phyloP scores from a whole-genome alignment of 2,888 invertebrate species.

The Chrysomela aeneicollis region DNA sequence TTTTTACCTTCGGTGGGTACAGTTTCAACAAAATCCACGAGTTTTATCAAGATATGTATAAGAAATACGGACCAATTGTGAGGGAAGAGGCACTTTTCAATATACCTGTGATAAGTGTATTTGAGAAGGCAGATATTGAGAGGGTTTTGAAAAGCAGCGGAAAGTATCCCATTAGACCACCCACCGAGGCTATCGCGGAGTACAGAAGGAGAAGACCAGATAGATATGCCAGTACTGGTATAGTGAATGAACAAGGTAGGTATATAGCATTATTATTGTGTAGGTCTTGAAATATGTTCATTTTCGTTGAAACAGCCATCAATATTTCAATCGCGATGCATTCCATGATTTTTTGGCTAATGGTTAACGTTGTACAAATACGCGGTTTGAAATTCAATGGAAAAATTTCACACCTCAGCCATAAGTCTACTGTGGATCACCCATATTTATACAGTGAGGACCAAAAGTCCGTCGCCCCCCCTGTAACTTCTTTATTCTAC shows the following conservation, averaged over 20 bases:
- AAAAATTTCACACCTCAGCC: too few species aligned
- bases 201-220: constrained; percentile 79
- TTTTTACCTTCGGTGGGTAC: constrained; percentile 69
- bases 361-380: too few species aligned
- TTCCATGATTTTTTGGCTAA: too few species aligned
- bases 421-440: too few species aligned
- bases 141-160: constrained; percentile 76
- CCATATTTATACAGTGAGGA: too few species aligned
- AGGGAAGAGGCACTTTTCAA: constrained; percentile 80
- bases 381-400: too few species aligned
- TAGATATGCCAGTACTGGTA: constrained; percentile 81
- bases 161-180: constrained; percentile 81
- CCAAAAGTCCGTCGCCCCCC: too few species aligned
- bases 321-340: too few species aligned
- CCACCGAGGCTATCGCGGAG: constrained; percentile 80
- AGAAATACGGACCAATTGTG: constrained; percentile 78
- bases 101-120: constrained; percentile 76
- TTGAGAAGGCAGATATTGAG: constrained; percentile 76
- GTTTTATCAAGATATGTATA: constrained; percentile 78
- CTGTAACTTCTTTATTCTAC: too few species aligned
- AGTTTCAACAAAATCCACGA: constrained; percentile 79
- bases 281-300: too few species aligned
- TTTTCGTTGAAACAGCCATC: too few species aligned
- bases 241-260: constrained; percentile 81
- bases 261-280: too few species aligned